These are phyloP conservation scores for Hydra vulgaris DNA, from an alignment of 30 jellyfish, hydroid and myxozoan genomes.

Conservation along the genomic window DNA sequence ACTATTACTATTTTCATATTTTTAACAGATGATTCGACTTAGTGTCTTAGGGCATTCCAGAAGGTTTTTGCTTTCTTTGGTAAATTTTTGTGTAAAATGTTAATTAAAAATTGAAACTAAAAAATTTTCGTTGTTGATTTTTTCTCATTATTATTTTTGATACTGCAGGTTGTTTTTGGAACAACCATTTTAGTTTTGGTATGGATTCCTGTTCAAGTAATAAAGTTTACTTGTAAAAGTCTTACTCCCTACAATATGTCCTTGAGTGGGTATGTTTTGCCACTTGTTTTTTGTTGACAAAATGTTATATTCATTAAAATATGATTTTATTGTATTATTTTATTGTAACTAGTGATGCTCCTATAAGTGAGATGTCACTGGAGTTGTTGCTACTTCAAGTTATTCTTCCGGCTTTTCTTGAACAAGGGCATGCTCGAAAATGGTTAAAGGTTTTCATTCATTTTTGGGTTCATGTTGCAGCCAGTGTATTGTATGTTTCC, in stretches of 20 bases:
- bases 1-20: not conserved
- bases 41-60: no score
- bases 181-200: slow-evolving; percentile 67
- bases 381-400: slow-evolving; percentile 85
- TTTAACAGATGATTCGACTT: not conserved
- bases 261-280: slow-evolving; percentile 53
- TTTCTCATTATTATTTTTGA: no score
- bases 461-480: slow-evolving; percentile 56
- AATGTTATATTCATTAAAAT: not conserved
- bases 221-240: slow-evolving; percentile 29
- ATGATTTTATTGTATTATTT: no score
- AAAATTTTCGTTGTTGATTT: not conserved
- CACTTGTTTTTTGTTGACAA: not conserved
- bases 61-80: no score
- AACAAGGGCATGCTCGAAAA: slow-evolving; percentile 90
- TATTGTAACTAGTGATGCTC: slow-evolving; percentile 94
- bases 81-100: no score
- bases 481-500: slow-evolving; percentile 60
- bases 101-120: no score
- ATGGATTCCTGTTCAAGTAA: slow-evolving; percentile 86
- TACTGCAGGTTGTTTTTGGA: slow-evolving; percentile 70
- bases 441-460: slow-evolving; percentile 79
- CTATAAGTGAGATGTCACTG: slow-evolving; percentile 83
- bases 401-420: slow-evolving; percentile 89
- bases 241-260: slow-evolving; percentile 69